Conservation (phyloP, 2,888 invertebrate genomes). For the Entomobrya proxima region DNA sequence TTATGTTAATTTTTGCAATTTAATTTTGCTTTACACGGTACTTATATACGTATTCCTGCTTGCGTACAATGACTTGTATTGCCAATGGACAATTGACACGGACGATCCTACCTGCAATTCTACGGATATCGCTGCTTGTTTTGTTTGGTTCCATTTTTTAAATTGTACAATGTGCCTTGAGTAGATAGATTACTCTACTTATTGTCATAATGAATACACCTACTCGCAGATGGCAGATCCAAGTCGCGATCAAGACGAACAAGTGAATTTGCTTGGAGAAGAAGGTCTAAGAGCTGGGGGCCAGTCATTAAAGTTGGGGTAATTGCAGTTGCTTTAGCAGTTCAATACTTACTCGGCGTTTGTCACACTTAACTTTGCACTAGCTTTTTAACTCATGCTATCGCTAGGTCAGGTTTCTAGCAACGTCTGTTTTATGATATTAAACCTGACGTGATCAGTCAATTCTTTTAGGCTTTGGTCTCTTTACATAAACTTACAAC, state of each 20-base stretch:
- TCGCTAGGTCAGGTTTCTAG: neutral
- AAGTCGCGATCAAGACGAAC: slow-evolving; percentile 93
- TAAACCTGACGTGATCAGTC: neutral
- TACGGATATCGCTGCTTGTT: slow-evolving; percentile 38
- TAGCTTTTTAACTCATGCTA: slow-evolving; percentile 19
- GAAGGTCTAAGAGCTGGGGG: slow-evolving; percentile 96
- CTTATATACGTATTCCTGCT: slow-evolving; percentile 57
- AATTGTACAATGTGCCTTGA: slow-evolving; percentile 16
- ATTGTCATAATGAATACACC: slow-evolving; percentile 78
- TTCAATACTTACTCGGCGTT: slow-evolving; percentile 22
- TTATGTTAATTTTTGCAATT: slow-evolving; percentile 49
- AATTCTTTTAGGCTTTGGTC: slow-evolving; percentile 61
- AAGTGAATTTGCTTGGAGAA: slow-evolving; percentile 96
- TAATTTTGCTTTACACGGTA: slow-evolving; percentile 61
- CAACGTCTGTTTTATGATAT: slow-evolving; percentile 1
- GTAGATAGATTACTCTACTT: slow-evolving; percentile 57
- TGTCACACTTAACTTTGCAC: slow-evolving; percentile 38
- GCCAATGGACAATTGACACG: slow-evolving; percentile 33
- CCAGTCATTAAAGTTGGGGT: slow-evolving; percentile 98
- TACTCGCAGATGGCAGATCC: slow-evolving; percentile 97
- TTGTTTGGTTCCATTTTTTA: slow-evolving; percentile 50
- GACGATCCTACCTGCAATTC: slow-evolving; percentile 19
- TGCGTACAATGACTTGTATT: slow-evolving; percentile 44
- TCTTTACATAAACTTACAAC: slow-evolving; percentile 40
- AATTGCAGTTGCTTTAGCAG: slow-evolving; percentile 79